Percentiles rank a stretch among this genome's conserved stretches.
Conservation (phyloP, 1,140 invertebrate genomes). For the Saxidomus purpurata region DNA sequence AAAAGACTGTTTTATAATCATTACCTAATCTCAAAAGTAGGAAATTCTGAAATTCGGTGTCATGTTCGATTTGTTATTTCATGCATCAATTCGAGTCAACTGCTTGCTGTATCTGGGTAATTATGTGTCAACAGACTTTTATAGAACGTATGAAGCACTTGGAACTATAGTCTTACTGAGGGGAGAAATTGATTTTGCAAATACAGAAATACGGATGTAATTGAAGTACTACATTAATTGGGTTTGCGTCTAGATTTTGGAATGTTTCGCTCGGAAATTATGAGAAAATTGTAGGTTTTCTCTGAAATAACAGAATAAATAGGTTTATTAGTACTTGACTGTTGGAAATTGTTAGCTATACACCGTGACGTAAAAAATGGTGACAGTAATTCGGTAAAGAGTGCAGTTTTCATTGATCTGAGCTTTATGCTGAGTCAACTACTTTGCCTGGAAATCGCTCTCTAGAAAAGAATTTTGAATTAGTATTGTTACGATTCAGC, state of each 20-base stretch:
- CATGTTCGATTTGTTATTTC: no score
- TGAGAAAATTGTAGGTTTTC: not conserved
- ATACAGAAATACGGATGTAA: not conserved
- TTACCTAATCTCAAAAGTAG: no score
- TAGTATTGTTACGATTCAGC: no score
- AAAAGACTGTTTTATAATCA: no score
- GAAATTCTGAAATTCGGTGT: no score
- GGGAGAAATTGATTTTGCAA: not conserved
- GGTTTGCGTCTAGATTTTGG: not conserved
- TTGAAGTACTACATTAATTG: not conserved
- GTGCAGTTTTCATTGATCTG: not conserved
- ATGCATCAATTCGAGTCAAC: no score
- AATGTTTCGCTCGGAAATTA: conserved; percentile 3
- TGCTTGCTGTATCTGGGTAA: not conserved
- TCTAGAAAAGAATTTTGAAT: no score
- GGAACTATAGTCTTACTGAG: not conserved
- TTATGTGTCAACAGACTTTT: not conserved
- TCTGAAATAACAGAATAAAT: conserved; percentile 4
- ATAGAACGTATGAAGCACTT: not conserved
- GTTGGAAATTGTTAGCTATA: conserved; percentile 12
- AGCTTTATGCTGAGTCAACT: no score
- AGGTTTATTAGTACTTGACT: not conserved
- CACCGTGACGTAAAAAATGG: not conserved
- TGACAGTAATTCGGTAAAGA: not conserved
- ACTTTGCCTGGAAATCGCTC: no score